phyloP scores from a whole-genome alignment of 2,113 vertebrate species.

The Erythrolamprus reginae region DNA sequence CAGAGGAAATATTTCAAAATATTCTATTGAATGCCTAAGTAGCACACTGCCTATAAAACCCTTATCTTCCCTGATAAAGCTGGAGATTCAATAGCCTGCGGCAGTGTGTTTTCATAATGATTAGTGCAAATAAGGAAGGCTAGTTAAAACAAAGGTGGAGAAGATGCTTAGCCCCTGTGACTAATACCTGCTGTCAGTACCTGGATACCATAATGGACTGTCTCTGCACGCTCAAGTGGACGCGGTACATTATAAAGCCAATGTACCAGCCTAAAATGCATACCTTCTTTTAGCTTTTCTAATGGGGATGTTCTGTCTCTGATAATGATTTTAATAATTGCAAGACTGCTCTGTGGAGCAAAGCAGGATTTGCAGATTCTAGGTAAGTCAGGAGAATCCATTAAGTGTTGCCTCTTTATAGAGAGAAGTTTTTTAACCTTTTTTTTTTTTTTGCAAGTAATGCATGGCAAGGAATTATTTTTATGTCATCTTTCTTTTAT shows the following conservation, averaged over 20 bases:
- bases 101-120: background rate
- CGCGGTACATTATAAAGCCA: background rate
- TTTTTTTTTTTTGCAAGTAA: background rate
- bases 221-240: background rate
- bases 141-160: background rate
- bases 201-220: background rate
- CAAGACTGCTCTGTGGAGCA: background rate
- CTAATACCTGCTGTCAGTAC: background rate
- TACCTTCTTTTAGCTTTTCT: background rate
- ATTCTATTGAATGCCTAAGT: background rate
- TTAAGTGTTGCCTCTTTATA: background rate
- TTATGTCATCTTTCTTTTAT: background rate
- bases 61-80: background rate
- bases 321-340: background rate
- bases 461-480: background rate
- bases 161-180: background rate
- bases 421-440: background rate
- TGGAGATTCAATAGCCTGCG: background rate
- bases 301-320: background rate
- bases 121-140: background rate
- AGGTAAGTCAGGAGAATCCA: background rate
- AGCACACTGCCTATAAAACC: background rate
- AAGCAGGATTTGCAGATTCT: background rate
- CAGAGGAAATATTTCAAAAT: background rate
- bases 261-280: background rate